A percentile compares a stretch with the other conserved stretches of the same genome.
Conservation (phyloP, 2,113 vertebrate genomes). For the Chrysochloris asiatica region DNA sequence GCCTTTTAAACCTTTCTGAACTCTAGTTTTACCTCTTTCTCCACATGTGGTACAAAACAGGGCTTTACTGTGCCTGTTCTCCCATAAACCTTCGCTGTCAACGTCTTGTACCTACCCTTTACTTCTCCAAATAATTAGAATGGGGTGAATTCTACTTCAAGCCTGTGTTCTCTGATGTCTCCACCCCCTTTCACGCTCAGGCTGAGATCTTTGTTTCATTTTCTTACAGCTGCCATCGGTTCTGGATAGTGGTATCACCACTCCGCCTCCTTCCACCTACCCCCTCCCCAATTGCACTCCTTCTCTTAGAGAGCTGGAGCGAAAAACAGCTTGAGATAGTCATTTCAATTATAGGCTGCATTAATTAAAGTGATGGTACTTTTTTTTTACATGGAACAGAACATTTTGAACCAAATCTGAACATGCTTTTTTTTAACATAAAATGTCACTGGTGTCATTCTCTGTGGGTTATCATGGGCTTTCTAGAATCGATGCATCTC, state of each 20-base stretch:
- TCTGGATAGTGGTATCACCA: background rate
- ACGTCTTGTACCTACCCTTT: background rate
- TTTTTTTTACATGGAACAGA: constrained; percentile 46
- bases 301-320: background rate
- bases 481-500: background rate
- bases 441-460: background rate
- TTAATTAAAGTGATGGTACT: constrained; percentile 18
- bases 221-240: background rate
- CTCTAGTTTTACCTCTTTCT: background rate
- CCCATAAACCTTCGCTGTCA: background rate
- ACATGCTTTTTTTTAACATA: constrained; percentile 5
- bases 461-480: background rate
- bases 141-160: background rate
- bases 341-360: constrained; percentile 10
- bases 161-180: background rate
- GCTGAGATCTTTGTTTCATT: background rate
- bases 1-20: constrained; percentile 28
- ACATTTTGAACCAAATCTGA: constrained; percentile 52
- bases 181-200: background rate
- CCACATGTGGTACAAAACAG: background rate
- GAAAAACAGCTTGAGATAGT: constrained; percentile 45
- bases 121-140: background rate
- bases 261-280: background rate
- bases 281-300: background rate
- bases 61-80: background rate